phyloP scores from a whole-genome alignment of 2,113 vertebrate species.

The Daubentonia madagascariensis region DNA sequence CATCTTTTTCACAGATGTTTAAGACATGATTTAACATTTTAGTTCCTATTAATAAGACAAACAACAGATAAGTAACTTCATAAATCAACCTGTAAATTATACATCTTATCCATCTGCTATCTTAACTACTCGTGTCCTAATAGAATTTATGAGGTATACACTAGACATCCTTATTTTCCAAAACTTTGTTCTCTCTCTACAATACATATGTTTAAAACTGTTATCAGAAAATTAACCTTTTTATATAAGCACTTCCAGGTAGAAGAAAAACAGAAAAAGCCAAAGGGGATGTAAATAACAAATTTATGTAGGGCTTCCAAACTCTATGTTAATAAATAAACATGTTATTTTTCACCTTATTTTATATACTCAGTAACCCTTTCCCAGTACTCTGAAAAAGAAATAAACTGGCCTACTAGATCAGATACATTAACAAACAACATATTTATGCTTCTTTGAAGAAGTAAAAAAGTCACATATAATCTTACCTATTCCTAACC shows the following conservation, averaged over 20 bases:
- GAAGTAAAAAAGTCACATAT: background rate
- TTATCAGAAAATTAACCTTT: background rate
- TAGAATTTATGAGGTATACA: conserved; percentile 26
- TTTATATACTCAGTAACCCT: background rate
- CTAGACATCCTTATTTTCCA: conserved; percentile 6
- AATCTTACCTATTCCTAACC: conserved; percentile 96
- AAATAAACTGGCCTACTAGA: background rate
- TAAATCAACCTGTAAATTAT: conserved; percentile 28
- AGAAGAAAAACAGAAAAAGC: conserved; percentile 6
- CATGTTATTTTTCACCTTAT: background rate
- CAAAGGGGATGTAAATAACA: background rate
- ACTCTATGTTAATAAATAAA: background rate
- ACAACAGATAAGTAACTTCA: conserved; percentile 52
- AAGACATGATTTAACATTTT: conserved; percentile 99
- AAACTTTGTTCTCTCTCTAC: background rate
- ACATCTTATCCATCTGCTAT: background rate
- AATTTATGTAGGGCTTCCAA: background rate
- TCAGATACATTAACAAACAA: background rate
- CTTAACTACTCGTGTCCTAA: background rate
- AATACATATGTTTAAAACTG: conserved; percentile 6
- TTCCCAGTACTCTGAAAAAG: background rate
- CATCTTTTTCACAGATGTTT: conserved; percentile 99
- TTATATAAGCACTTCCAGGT: background rate
- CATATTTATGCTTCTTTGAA: background rate
- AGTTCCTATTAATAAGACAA: conserved; percentile 88